A percentile compares a stretch with the other conserved stretches of the same genome.
Evolutionary conservation across 2,888 invertebrate genomes (phyloP).

Genomic region (Bombylius major): DNA sequence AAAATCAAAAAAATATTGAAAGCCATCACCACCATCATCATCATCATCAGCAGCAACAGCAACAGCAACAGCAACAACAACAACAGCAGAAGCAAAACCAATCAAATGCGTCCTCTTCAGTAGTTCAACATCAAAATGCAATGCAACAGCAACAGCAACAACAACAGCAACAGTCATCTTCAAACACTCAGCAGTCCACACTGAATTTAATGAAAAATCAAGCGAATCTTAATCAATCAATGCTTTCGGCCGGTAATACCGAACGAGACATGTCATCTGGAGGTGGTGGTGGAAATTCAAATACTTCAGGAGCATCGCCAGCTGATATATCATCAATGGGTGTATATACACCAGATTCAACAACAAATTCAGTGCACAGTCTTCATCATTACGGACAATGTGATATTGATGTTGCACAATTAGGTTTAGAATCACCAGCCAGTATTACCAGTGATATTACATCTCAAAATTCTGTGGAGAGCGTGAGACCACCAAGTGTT

Average conservation of each 20-base stretch:
- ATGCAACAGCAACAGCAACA: slow-evolving; percentile 15
- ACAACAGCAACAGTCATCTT: slow-evolving; percentile 12
- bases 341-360: slow-evolving; percentile 74
- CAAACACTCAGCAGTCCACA: slow-evolving; percentile 11
- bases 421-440: slow-evolving; percentile 78
- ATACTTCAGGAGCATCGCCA: slow-evolving; percentile 26
- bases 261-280: slow-evolving; percentile 9
- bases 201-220: slow-evolving; percentile 17
- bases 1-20: slow-evolving; percentile 1
- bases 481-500: slow-evolving; percentile 45
- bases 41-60: slow-evolving; percentile 18
- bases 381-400: slow-evolving; percentile 66
- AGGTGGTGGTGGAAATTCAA: slow-evolving; percentile 28
- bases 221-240: slow-evolving; percentile 10
- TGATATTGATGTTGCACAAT: slow-evolving; percentile 69
- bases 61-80: slow-evolving; percentile 15
- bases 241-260: slow-evolving; percentile 5
- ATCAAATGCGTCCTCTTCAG: slow-evolving; percentile 8
- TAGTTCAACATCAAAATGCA: slow-evolving; percentile 2
- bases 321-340: slow-evolving; percentile 67
- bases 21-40: slow-evolving; percentile 12
- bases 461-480: slow-evolving; percentile 56
- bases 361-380: slow-evolving; percentile 70
- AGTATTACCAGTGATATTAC: slow-evolving; percentile 78
- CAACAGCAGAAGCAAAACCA: slow-evolving; percentile 14